phyloP scores from a whole-genome alignment of 2,888 invertebrate species.

The Mimachlamys varia region DNA sequence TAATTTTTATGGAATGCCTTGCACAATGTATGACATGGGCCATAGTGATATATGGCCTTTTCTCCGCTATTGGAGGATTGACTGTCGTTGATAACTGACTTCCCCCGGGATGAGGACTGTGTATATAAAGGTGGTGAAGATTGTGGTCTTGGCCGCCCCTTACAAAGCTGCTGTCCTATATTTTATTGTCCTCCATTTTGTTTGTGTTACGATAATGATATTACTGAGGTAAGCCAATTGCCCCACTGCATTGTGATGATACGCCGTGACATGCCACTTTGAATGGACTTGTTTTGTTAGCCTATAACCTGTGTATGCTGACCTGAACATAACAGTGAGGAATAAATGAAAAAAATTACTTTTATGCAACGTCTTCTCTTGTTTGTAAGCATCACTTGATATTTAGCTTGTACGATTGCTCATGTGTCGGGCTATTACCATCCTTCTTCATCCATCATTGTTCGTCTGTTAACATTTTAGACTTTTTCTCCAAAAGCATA shows the following conservation, averaged over 20 bases:
- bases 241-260: conserved; percentile 23
- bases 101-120: background rate
- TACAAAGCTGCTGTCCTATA: background rate
- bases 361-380: background rate
- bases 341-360: conserved; percentile 45
- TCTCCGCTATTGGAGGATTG: conserved; percentile 28
- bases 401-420: too few relatives aligned
- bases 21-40: conserved; percentile 18
- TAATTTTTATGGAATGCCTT: conserved; percentile 23
- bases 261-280: conserved; percentile 36
- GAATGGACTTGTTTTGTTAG: conserved; percentile 45
- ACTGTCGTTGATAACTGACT: conserved; percentile 2
- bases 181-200: conserved; percentile 33
- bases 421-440: too few relatives aligned
- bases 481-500: too few relatives aligned
- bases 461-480: too few relatives aligned
- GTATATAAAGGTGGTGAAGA: background rate
- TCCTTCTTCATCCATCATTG: too few relatives aligned
- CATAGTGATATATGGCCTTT: background rate
- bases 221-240: conserved; percentile 24
- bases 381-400: background rate
- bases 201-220: conserved; percentile 28
- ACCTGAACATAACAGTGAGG: conserved; percentile 45
- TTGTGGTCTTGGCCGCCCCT: background rate
- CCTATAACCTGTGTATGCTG: conserved; percentile 48